Base-by-base conservation (phyloP, 2,888 invertebrate species). In the Eristalis arbustorum region DNA sequence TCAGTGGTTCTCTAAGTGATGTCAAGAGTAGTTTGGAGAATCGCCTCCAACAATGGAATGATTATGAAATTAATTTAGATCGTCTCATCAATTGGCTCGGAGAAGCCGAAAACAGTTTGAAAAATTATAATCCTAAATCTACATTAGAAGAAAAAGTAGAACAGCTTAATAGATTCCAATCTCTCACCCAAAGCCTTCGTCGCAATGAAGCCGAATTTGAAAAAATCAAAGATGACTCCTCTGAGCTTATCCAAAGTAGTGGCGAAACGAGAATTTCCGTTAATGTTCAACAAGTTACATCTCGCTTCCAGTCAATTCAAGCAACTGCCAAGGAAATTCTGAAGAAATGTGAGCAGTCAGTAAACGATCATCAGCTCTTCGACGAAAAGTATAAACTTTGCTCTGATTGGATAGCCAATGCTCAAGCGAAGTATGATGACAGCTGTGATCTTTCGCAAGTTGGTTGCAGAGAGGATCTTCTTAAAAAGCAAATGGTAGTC, bases 311-410 rank as follows among this genome's bases (percentile, higher is more conserved):
- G 91, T 96, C 98, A 0, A 96, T 98, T 66, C 97, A 98, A 92
- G 95, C 96, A 0, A 98, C 98, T 0, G 96, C 97, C 1, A 97
- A 96, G 93, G 98, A 98, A 92, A 95, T 98, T 37, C 95, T 98
- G 0, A 98, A 98, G 92, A 98, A 98, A 93, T 98, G 98, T 90
- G 98, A 98, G 90, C 97, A 98, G 93, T 96, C 97, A 6, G 96
- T 97, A 0, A 94, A 94, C 73, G 97, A 98, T 90, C 98, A 98
- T 89, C 95, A 95, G 84, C 94, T 94, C 0, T 98, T 96, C 90
- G 95, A 96, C 90, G 96, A 96, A 0, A 97, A 97, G 89, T 97
- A 97, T 90, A 96, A 96, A 76, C 96, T 97, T 90, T 97, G 97
- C 89, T 94, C 95, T 0, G 96, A 97, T 89, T 97, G 97, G 96